Percentiles rank a stretch among this genome's conserved stretches.
These are phyloP conservation scores for Porites divaricata DNA, from an alignment of 92 coral and sea anemone species.

Conservation along the genomic window DNA sequence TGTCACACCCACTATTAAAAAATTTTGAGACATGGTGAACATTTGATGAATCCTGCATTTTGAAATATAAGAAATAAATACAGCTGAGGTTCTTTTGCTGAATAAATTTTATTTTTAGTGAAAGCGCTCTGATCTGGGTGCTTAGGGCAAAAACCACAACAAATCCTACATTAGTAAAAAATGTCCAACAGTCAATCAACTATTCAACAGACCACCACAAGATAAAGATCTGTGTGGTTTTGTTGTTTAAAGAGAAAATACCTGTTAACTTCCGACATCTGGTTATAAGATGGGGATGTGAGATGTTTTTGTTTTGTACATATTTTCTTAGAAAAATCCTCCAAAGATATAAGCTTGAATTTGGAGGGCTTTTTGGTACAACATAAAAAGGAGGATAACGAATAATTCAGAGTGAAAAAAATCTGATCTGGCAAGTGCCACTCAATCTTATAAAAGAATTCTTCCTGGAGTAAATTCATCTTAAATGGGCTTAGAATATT, in stretches of 20 bases:
- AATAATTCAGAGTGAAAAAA: not conserved
- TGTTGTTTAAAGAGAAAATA: not conserved
- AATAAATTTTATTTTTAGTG: no score
- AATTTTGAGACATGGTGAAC: no score
- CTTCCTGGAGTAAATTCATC: not conserved
- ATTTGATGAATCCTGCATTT: no score
- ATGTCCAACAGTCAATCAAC: not conserved
- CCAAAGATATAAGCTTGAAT: not conserved
- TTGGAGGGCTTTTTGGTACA: not conserved
- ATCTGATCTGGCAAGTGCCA: not conserved
- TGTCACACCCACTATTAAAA: no score
- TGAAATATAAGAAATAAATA: no score
- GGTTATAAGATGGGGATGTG: not conserved
- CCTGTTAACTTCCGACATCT: not conserved
- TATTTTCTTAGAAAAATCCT: conserved; percentile 3
- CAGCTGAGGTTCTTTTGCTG: no score
- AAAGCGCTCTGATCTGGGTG: no score
- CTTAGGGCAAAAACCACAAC: not conserved
- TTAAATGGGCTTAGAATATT: not conserved
- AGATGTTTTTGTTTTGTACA: not conserved
- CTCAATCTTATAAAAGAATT: no score
- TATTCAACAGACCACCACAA: not conserved
- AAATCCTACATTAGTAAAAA: not conserved
- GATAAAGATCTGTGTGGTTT: conserved; percentile 35
- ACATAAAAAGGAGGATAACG: not conserved